Evolutionary conservation across 2,113 vertebrate species (phyloP).

Genomic region (Dipodomys merriami): DNA sequence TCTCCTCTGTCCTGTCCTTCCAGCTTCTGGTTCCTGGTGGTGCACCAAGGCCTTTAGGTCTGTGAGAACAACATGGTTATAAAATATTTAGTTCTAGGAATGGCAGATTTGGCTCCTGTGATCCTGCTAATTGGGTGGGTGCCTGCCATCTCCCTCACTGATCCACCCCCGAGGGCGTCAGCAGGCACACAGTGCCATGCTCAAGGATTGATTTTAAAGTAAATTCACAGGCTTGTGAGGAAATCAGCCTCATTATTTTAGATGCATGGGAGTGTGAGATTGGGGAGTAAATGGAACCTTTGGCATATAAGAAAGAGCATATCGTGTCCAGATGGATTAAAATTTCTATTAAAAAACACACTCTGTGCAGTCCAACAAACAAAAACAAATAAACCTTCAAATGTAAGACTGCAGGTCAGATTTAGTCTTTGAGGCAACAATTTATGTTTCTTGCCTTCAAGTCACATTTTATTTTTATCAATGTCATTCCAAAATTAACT

Average conservation of each 20-base stretch:
- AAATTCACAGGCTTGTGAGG: conserved; percentile 30
- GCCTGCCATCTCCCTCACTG: conserved; percentile 23
- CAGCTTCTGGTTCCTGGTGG: not conserved
- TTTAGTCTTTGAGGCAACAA: not conserved
- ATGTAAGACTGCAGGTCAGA: conserved; percentile 20
- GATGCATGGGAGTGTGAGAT: conserved; percentile 11
- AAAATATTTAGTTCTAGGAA: conserved; percentile 57
- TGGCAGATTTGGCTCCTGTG: conserved; percentile 53
- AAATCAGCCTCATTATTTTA: conserved; percentile 58
- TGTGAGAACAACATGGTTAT: conserved; percentile 37
- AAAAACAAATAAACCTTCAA: conserved; percentile 18
- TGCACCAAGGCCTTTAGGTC: not conserved
- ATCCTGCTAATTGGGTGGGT: conserved; percentile 49
- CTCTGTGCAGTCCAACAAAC: not conserved
- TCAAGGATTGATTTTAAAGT: conserved; percentile 37
- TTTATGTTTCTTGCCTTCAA: conserved; percentile 41
- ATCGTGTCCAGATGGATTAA: not conserved
- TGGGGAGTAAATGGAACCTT: not conserved
- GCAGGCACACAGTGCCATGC: not conserved
- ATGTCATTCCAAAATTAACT: conserved; percentile 12
- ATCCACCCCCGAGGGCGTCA: conserved; percentile 7
- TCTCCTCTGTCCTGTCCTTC: not conserved
- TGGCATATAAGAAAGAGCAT: conserved; percentile 28
- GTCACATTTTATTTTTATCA: conserved; percentile 22
- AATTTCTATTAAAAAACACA: conserved; percentile 34